Evolutionary conservation across 1,140 invertebrate genomes (phyloP), one percentile per base, ranked within the genome.

Genomic region (Cyphomyrmex costatus): DNA sequence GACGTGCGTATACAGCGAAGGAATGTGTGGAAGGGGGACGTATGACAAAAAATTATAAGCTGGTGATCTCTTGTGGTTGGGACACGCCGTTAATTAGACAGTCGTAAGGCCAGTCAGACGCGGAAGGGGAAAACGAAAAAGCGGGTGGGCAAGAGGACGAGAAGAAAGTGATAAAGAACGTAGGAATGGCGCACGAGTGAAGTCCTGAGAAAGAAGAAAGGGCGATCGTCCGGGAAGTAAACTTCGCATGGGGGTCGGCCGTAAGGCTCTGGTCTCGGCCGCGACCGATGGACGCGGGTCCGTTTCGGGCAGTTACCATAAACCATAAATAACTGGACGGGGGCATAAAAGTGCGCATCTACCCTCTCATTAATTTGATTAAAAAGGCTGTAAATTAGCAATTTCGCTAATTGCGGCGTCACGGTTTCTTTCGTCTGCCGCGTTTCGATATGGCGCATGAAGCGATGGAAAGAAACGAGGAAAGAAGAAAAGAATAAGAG

Each of bases 291-390:
- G 66, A 88, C 71, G 68, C 79, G 58, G 79, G 71, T 85, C 82
- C 46, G 86, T 91, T 91, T 90, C 83, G 76, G 84, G 46, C 87
- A 85, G 86, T 90, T 91, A 88, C 89, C 89, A 89, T 92, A 91
- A 92, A 92, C 90, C 86, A 88, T 91, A 92, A 92, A 91, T 91
- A 91, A 91, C 87, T 89, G 82, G 60, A 88, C 77, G 42, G 76
- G 61, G 84, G 60, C 86, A 86, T 89, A 89, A 88, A 91, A 86
- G 86, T 85, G 76, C 33, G 21, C 61, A 53, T 63, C 86, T 88
- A 89, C 89, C 85, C 86, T 88, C 77, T 91, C 90, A 87, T 89
- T 92, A 91, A 92, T 92, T 90, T 91, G 89, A 92, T 92, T 91
- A 91, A 92, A 89, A 92, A 91, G 73, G 70, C 83, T 85, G 82